A percentile compares a stretch with the other conserved stretches of the same genome.
phyloP scores from a whole-genome alignment of 2,113 vertebrate species.

The Saccopteryx leptura region DNA sequence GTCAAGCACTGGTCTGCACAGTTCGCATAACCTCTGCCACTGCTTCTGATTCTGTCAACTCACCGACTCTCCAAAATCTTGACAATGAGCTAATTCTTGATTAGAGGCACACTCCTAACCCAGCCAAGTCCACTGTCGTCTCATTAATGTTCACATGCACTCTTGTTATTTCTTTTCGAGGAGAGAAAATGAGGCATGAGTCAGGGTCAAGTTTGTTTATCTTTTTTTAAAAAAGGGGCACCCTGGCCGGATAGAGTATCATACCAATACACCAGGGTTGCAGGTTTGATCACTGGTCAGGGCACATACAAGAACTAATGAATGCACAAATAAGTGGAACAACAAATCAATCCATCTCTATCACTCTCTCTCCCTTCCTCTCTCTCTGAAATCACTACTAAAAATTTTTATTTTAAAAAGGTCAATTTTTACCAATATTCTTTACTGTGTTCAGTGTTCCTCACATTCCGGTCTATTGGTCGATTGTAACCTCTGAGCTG shows the following conservation, averaged over 20 bases:
- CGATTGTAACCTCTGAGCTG: neutral
- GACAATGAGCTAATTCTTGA: conserved; percentile 5
- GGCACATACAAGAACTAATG: too few species aligned
- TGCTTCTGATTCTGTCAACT: neutral
- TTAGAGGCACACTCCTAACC: neutral
- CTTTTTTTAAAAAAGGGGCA: neutral
- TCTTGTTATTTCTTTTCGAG: neutral
- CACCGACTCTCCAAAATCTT: neutral
- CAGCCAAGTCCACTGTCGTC: neutral
- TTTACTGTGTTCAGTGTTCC: neutral
- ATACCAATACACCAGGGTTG: too few species aligned
- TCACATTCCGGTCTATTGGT: neutral
- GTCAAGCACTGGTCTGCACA: neutral
- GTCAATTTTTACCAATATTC: neutral
- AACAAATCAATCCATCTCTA: too few species aligned
- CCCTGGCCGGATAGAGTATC: too few species aligned
- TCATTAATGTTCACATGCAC: neutral
- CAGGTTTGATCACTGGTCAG: too few species aligned
- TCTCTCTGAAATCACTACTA: too few species aligned
- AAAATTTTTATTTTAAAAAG: neutral
- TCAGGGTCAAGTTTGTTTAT: neutral
- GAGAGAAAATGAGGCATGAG: neutral
- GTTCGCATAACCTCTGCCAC: neutral
- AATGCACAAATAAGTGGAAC: too few species aligned
- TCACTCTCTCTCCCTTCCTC: too few species aligned